Percentiles rank a stretch among this genome's conserved stretches.
Conservation (phyloP, 2,797 vertebrate genomes). For the Poeciliopsis gracilis region DNA sequence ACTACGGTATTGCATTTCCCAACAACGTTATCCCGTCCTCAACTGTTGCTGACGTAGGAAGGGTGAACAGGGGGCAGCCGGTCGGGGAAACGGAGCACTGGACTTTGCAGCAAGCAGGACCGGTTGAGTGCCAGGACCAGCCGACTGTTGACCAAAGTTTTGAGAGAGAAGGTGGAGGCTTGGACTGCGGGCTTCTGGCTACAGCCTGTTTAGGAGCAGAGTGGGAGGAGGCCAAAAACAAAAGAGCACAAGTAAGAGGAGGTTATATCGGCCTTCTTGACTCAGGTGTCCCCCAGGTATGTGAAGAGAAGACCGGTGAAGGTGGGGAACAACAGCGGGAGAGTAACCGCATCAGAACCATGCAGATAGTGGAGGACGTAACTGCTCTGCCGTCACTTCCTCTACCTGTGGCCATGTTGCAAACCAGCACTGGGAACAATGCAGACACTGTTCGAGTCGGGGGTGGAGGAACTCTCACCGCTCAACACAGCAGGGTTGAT, state of each 20-base stretch:
- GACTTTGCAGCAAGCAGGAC: conserved; percentile 78
- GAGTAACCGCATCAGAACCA: conserved; percentile 78
- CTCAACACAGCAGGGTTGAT: conserved; percentile 74
- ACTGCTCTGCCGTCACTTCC: conserved; percentile 86
- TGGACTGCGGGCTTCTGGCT: conserved; percentile 47
- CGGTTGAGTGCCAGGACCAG: conserved; percentile 27
- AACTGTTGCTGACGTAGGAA: conserved; percentile 78
- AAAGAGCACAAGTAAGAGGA: conserved; percentile 47
- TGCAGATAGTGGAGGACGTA: conserved; percentile 97
- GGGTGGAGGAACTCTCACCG: conserved; percentile 71
- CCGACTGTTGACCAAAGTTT: conserved; percentile 35
- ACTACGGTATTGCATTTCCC: conserved; percentile 89
- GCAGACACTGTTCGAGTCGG: conserved; percentile 68
- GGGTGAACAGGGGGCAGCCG: conserved; percentile 74
- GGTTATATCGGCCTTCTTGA: conserved; percentile 76
- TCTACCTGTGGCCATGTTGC: conserved; percentile 90
- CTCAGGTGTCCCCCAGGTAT: conserved; percentile 81
- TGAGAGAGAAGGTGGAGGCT: conserved; percentile 46
- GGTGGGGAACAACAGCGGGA: conserved; percentile 79
- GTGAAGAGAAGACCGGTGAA: conserved; percentile 90
- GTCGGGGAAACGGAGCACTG: conserved; percentile 71
- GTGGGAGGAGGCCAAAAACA: conserved; percentile 32
- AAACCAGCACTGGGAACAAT: conserved; percentile 84
- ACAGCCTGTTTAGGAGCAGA: conserved; percentile 47
- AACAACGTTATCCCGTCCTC: conserved; percentile 85